These are phyloP conservation scores for Rhabdophis nuchalis DNA, from an alignment of 2,797 vertebrate genomes.

Conservation along the genomic window DNA sequence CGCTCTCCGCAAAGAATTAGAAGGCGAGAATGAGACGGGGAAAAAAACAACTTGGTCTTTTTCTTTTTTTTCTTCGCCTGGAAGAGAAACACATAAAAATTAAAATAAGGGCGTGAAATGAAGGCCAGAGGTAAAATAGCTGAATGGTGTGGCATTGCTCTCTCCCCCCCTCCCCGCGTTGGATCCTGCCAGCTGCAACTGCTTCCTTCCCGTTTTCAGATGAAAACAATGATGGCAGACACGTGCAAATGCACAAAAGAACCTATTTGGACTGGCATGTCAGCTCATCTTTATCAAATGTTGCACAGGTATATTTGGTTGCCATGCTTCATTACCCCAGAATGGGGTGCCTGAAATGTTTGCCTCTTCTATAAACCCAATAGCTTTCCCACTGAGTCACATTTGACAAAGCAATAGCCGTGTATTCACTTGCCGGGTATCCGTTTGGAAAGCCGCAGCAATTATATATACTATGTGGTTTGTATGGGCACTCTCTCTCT, in stretches of 20 bases:
- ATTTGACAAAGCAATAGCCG: slow-evolving; percentile 76
- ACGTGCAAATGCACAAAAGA: slow-evolving; percentile 90
- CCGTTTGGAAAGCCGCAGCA: slow-evolving; percentile 67
- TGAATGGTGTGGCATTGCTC: slow-evolving; percentile 84
- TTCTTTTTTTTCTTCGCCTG: slow-evolving; percentile 59
- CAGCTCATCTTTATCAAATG: slow-evolving; percentile 99
- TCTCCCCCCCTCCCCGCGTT: slow-evolving; percentile 74
- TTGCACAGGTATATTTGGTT: slow-evolving; percentile 97
- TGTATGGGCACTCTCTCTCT: neutral
- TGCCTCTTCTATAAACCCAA: slow-evolving; percentile 86
- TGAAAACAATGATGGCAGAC: slow-evolving; percentile 88
- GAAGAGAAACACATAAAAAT: slow-evolving; percentile 73
- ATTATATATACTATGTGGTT: slow-evolving; percentile 49
- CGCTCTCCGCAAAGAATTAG: slow-evolving; percentile 71
- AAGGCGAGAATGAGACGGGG: slow-evolving; percentile 78
- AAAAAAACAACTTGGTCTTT: slow-evolving; percentile 69
- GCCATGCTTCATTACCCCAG: slow-evolving; percentile 98
- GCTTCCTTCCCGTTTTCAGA: slow-evolving; percentile 77
- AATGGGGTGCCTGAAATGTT: slow-evolving; percentile 96
- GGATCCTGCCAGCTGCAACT: slow-evolving; percentile 85
- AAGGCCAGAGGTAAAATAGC: slow-evolving; percentile 84
- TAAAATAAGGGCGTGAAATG: slow-evolving; percentile 77
- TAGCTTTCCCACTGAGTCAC: slow-evolving; percentile 72
- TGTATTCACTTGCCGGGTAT: slow-evolving; percentile 64
- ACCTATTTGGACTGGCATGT: slow-evolving; percentile 98